Conservation (phyloP, 2,797 vertebrate genomes). For the Carapus acus region DNA sequence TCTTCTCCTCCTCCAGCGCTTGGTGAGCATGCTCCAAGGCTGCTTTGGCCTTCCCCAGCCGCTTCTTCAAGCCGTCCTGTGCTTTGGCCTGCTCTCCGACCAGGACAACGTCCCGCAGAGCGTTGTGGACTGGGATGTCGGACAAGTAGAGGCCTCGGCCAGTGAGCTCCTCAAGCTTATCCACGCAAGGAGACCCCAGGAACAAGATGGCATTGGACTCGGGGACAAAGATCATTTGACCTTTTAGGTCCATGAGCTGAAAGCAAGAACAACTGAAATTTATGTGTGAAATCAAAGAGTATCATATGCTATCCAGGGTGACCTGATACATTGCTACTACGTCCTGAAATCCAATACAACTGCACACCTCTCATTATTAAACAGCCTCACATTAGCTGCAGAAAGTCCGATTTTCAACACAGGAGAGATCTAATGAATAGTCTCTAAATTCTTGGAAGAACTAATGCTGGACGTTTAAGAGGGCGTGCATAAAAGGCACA, state of each 20-base stretch:
- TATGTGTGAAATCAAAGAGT: neutral
- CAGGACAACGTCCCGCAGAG: slow-evolving; percentile 90
- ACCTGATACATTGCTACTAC: no score
- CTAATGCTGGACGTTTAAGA: no score
- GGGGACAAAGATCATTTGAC: slow-evolving; percentile 96
- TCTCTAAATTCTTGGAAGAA: no score
- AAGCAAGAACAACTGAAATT: slow-evolving; percentile 21
- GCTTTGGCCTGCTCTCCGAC: slow-evolving; percentile 96
- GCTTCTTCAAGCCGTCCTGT: slow-evolving; percentile 94
- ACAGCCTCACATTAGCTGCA: no score
- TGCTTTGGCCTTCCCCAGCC: slow-evolving; percentile 92
- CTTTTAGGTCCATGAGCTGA: slow-evolving; percentile 97
- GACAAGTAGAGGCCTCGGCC: slow-evolving; percentile 94
- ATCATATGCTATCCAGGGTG: no score
- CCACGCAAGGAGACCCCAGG: slow-evolving; percentile 94
- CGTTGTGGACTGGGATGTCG: slow-evolving; percentile 97
- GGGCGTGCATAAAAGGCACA: neutral
- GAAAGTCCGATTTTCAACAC: no score
- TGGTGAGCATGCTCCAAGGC: slow-evolving; percentile 90
- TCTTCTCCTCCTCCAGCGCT: slow-evolving; percentile 96
- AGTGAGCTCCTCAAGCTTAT: slow-evolving; percentile 93
- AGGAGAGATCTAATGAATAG: no score
- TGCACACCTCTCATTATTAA: no score
- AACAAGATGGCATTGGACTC: slow-evolving; percentile 91
- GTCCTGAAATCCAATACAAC: no score